A percentile compares a stretch with the other conserved stretches of the same genome.
These are phyloP conservation scores for Rissa tridactyla DNA, from an alignment of 2,113 vertebrate species.

Conservation along the genomic window DNA sequence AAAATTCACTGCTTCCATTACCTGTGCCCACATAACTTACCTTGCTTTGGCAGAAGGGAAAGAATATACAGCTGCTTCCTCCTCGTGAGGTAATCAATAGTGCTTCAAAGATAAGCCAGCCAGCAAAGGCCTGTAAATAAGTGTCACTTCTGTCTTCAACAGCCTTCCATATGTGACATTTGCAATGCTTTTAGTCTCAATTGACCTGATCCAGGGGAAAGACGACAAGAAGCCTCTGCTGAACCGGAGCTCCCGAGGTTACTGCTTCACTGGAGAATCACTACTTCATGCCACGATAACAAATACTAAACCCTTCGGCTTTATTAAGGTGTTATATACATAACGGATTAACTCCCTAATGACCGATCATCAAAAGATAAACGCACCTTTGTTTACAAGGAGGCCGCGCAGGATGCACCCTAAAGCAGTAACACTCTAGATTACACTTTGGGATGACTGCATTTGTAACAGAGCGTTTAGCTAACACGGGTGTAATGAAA, in stretches of 20 bases:
- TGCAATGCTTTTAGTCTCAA: background rate
- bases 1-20: conserved; percentile 57
- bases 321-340: background rate
- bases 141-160: background rate
- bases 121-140: conserved; percentile 1
- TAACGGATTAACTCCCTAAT: background rate
- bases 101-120: conserved; percentile 24
- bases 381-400: background rate
- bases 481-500: background rate
- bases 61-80: conserved; percentile 34
- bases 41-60: background rate
- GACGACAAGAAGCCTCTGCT: background rate
- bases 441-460: background rate
- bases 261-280: background rate
- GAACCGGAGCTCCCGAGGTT: background rate
- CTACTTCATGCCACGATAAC: background rate
- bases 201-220: background rate
- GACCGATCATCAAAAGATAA: background rate
- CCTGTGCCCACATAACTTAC: conserved; percentile 41
- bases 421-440: background rate
- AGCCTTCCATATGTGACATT: background rate
- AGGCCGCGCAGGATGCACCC: background rate
- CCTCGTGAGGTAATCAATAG: conserved; percentile 53
- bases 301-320: background rate
- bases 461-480: background rate